Conservation (phyloP, 2,113 vertebrate genomes). For the Poicephalus gulielmi region DNA sequence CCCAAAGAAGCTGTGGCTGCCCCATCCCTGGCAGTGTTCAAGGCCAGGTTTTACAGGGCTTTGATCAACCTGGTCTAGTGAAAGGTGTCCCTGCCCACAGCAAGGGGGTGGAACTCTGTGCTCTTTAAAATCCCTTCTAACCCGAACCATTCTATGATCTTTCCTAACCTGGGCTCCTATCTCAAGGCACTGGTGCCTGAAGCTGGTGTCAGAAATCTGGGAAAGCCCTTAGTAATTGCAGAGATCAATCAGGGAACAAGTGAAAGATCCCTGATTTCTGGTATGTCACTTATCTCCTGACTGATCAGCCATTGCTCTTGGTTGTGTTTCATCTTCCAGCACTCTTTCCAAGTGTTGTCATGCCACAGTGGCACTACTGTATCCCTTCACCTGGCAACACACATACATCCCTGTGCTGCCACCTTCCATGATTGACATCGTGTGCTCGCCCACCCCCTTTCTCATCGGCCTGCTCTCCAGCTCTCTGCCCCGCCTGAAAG, state of each 20-base stretch:
- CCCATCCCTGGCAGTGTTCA: background rate
- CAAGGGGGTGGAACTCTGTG: background rate
- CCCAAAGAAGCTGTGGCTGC: background rate
- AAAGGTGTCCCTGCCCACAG: background rate
- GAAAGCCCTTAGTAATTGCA: background rate
- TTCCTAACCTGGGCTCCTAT: background rate
- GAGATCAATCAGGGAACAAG: background rate
- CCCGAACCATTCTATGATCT: background rate
- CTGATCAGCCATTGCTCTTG: background rate
- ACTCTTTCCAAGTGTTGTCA: conserved; percentile 91
- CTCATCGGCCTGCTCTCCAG: conserved; percentile 91
- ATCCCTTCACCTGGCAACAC: conserved; percentile 88
- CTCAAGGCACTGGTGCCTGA: background rate
- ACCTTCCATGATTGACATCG: conserved; percentile 93
- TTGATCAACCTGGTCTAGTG: background rate
- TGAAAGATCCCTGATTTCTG: background rate
- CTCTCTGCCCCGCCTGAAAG: conserved; percentile 86
- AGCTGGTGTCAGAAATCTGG: background rate
- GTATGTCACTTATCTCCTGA: background rate
- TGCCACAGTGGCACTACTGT: conserved; percentile 83
- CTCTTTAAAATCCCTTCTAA: background rate
- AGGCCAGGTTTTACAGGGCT: background rate
- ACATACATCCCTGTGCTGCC: conserved; percentile 95
- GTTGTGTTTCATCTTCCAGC: conserved; percentile 63
- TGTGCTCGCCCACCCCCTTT: conserved; percentile 94